A percentile compares a stretch with the other conserved stretches of the same genome.
These are phyloP conservation scores for Cydia fagiglandana DNA, from an alignment of 1,140 invertebrate species.

Conservation along the genomic window DNA sequence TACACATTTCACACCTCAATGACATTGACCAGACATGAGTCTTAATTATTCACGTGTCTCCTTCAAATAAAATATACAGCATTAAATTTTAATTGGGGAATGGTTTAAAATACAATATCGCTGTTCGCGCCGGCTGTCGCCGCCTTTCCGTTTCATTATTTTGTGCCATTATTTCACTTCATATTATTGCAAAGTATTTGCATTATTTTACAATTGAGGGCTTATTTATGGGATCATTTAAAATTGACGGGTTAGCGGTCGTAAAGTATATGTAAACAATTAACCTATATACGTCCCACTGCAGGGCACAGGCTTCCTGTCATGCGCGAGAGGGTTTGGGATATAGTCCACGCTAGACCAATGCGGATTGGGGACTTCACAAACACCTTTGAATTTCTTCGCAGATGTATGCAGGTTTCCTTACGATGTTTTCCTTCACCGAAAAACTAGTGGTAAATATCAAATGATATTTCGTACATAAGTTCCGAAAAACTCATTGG, in stretches of 20 bases:
- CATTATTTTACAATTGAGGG: conserved; percentile 19
- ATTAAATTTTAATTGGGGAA: conserved; percentile 30
- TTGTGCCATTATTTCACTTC: conserved; percentile 16
- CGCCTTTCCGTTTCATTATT: conserved; percentile 20
- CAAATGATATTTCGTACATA: no score
- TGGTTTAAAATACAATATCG: conserved; percentile 25
- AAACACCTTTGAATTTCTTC: no score
- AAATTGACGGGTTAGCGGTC: background rate
- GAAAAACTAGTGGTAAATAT: no score
- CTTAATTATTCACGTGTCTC: background rate
- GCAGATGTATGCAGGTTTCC: no score
- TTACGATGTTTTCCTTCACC: no score
- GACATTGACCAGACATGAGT: background rate
- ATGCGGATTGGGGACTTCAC: no score
- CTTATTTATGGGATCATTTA: background rate
- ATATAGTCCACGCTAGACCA: no score
- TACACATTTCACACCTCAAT: no score
- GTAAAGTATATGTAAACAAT: background rate
- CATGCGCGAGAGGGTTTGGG: no score
- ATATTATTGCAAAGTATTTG: conserved; percentile 21
- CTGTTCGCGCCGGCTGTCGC: conserved; percentile 17
- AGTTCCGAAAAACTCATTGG: no score
- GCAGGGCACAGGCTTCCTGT: no score
- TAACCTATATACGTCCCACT: no score
- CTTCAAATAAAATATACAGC: conserved; percentile 13